A percentile compares a stretch with the other conserved stretches of the same genome.
Evolutionary conservation across 2,797 vertebrate genomes (phyloP).

Genomic region (Apodemus agrarius): DNA sequence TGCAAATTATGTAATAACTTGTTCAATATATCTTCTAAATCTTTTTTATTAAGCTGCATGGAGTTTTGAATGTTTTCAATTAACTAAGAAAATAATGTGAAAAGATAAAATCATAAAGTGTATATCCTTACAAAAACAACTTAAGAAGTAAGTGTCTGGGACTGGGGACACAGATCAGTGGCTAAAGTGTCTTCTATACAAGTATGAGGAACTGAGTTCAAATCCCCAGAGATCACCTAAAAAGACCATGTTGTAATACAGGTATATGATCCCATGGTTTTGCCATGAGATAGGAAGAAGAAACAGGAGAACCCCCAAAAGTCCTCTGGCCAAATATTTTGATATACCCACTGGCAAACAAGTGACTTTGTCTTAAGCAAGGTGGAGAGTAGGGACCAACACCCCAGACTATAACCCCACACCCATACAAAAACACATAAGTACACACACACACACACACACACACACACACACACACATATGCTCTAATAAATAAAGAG

Average conservation of each 20-base stretch:
- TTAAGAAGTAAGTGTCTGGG: neutral
- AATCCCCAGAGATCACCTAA: neutral
- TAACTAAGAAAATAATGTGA: slow-evolving; percentile 2
- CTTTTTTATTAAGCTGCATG: neutral
- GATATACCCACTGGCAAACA: neutral
- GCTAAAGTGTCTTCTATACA: neutral
- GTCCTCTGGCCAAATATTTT: neutral
- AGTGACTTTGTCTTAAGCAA: neutral
- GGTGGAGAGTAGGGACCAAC: neutral
- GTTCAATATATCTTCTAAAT: neutral
- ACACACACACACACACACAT: neutral
- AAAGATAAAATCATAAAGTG: slow-evolving; percentile 3
- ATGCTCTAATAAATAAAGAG: neutral
- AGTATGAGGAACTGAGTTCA: neutral
- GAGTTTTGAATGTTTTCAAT: slow-evolving; percentile 36
- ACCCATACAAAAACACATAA: neutral
- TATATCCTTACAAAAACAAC: neutral
- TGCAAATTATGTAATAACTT: neutral
- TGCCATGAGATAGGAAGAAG: neutral
- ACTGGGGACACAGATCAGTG: neutral
- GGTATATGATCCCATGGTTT: neutral
- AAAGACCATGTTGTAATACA: too few species aligned
- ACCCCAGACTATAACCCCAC: neutral
- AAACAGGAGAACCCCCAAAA: neutral
- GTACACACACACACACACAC: neutral